Evolutionary conservation across 2,113 vertebrate species (phyloP), one percentile per base, ranked within the genome.

Genomic region (Astur gentilis): DNA sequence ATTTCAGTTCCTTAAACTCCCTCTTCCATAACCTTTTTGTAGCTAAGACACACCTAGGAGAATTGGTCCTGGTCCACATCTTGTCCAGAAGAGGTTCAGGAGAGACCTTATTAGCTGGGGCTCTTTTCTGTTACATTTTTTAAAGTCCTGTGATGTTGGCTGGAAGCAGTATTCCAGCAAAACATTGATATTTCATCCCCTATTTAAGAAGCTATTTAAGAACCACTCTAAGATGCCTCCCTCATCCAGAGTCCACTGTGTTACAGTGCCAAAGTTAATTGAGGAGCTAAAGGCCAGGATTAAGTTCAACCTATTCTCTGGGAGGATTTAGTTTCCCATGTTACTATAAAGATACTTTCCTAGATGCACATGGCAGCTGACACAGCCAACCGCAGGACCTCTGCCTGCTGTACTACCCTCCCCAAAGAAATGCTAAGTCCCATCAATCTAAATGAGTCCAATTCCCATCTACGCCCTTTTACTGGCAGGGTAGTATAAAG

Each of bases 271-370:
- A 96, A 94, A 77, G 87, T 87, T 89, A 93, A 95, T 5, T 80
- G 77, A 82, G 22, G 65, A 76, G 34, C 29, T 87, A 62, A 96
- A 95, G 69, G 57, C 40, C 80, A 96, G 75, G 73, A 95, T 94
- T 84, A 95, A 75, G 65, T 95, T 96, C 75, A 75, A 90, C 27
- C 29, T 91, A 36, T 85, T 95, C 91, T 87, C 82, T 91, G 83
- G 34, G 45, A 95, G 94, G 91, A 94, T 95, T 89, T 77, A 79
- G 54, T 97, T 97, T 96, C 96, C 29, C 2, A 42, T 83, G 49
- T 76, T 71, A 70, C 42, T 76, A 79, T 26, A 76, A 79, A 93
- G 62, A 84, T 29, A 61, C 49, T 92, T 84, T 83, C 58, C 58
- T 36, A 82, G 70, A 95, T 77, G 47, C 9, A 69, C 45, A 89